Conservation (phyloP, 2,113 vertebrate genomes). For the Pangasianodon hypophthalmus region DNA sequence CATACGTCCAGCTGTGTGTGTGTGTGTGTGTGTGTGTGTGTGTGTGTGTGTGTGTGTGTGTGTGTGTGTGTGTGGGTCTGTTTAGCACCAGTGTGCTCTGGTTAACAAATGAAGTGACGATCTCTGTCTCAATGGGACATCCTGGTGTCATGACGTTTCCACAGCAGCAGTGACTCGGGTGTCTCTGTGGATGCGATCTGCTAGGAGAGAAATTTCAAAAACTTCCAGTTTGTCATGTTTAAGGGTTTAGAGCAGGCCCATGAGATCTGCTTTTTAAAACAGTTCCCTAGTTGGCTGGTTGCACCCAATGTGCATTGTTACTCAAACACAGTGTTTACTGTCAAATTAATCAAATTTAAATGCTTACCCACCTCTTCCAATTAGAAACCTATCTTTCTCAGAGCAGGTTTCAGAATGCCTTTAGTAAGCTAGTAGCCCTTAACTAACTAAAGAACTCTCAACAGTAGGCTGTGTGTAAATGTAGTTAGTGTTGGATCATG, state of each 20-base stretch:
- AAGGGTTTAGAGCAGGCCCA: neutral
- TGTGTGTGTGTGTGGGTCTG: neutral
- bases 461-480: neutral
- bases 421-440: neutral
- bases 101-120: slow-evolving; percentile 20
- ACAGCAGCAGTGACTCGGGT: slow-evolving; percentile 36
- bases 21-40: neutral
- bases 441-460: neutral
- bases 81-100: neutral
- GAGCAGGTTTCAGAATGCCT: too few species aligned
- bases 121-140: slow-evolving; percentile 4
- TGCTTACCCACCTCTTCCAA: neutral
- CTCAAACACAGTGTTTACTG: neutral
- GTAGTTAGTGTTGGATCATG: neutral
- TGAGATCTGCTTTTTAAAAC: neutral
- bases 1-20: neutral
- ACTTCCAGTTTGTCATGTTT: neutral
- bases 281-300: neutral
- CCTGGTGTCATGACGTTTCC: slow-evolving; percentile 39
- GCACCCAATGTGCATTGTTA: neutral
- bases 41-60: slow-evolving; percentile 2
- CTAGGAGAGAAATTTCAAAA: neutral
- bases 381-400: neutral
- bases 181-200: slow-evolving; percentile 10
- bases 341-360: neutral